Evolutionary conservation across 2,888 invertebrate species (phyloP).

Genomic region (Drosophila atroscutellata): DNA sequence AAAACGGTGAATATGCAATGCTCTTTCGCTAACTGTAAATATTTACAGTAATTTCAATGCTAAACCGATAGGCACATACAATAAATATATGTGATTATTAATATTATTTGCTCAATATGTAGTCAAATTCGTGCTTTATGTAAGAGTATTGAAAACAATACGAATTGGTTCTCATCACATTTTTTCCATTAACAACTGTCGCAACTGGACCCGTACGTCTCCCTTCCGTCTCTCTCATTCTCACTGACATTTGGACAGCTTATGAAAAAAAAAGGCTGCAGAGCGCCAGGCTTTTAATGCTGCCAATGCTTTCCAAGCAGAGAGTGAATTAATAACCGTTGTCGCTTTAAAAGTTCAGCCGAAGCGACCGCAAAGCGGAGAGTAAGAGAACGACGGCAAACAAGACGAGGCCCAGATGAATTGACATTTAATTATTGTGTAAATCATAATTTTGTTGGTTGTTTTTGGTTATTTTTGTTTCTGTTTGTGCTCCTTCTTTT

Average conservation of each 20-base stretch:
- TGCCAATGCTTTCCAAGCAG: constrained; percentile 24
- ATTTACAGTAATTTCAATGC: not conserved
- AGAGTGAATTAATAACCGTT: constrained; percentile 69
- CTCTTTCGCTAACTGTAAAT: not conserved
- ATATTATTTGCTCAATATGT: not conserved
- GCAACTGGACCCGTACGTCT: constrained; percentile 30
- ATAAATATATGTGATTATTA: not conserved
- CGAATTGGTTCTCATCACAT: constrained; percentile 41
- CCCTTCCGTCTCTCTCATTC: not conserved
- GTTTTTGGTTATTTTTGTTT: constrained; percentile 10
- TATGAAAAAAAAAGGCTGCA: constrained; percentile 26
- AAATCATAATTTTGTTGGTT: constrained; percentile 67
- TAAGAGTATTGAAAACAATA: constrained; percentile 34
- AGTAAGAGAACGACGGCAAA: constrained; percentile 18
- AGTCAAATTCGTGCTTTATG: not conserved
- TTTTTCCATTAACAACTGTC: constrained; percentile 69
- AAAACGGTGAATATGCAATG: not conserved
- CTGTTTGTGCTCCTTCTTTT: constrained; percentile 5
- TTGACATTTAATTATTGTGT: constrained; percentile 77
- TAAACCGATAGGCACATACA: not conserved
- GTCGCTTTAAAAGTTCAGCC: constrained; percentile 59
- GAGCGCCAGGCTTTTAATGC: constrained; percentile 46
- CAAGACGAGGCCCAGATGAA: constrained; percentile 56
- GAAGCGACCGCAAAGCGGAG: constrained; percentile 36
- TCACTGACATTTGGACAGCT: constrained; percentile 33